phyloP scores from a whole-genome alignment of 35 echinoderm and acorn worm genomes.

The Strongylocentrotus purpuratus region DNA sequence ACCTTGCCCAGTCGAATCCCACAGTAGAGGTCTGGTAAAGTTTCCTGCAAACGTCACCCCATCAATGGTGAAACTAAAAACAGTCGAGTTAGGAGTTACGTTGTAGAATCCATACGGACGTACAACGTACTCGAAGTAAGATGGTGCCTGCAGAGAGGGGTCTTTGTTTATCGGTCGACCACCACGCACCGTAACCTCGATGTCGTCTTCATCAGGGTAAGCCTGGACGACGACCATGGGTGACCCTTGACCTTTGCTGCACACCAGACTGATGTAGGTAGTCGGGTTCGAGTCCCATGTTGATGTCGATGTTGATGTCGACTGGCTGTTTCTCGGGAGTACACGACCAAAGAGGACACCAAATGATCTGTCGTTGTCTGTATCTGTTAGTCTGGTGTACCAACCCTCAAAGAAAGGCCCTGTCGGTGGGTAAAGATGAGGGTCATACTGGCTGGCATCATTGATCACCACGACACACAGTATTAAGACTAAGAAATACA shows the following conservation, averaged over 20 bases:
- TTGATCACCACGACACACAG: neutral
- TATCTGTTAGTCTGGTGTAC: slow-evolving; percentile 81
- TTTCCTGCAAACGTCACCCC: slow-evolving; percentile 65
- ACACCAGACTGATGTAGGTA: slow-evolving; percentile 68
- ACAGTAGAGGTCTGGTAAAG: slow-evolving; percentile 65
- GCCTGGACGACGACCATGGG: slow-evolving; percentile 60
- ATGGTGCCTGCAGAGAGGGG: slow-evolving; percentile 48
- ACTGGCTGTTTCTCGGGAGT: neutral
- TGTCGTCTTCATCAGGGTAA: slow-evolving; percentile 60
- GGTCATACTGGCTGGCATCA: slow-evolving; percentile 78
- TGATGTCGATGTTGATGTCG: too few species aligned
- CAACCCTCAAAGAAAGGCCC: slow-evolving; percentile 91
- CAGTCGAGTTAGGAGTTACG: slow-evolving; percentile 67
- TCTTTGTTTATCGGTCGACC: slow-evolving; percentile 41
- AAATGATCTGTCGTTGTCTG: slow-evolving; percentile 52
- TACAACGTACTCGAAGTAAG: slow-evolving; percentile 77
- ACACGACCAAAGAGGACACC: slow-evolving; percentile 86
- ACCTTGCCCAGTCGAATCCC: slow-evolving; percentile 76
- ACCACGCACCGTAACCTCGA: slow-evolving; percentile 63
- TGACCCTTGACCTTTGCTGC: slow-evolving; percentile 41
- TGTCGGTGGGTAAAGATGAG: slow-evolving; percentile 70
- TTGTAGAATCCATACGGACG: slow-evolving; percentile 80
- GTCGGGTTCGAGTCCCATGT: neutral
- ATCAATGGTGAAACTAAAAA: slow-evolving; percentile 71
- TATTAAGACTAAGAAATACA: neutral